phyloP scores from a whole-genome alignment of 2,113 vertebrate species.

The Cinclus cinclus region DNA sequence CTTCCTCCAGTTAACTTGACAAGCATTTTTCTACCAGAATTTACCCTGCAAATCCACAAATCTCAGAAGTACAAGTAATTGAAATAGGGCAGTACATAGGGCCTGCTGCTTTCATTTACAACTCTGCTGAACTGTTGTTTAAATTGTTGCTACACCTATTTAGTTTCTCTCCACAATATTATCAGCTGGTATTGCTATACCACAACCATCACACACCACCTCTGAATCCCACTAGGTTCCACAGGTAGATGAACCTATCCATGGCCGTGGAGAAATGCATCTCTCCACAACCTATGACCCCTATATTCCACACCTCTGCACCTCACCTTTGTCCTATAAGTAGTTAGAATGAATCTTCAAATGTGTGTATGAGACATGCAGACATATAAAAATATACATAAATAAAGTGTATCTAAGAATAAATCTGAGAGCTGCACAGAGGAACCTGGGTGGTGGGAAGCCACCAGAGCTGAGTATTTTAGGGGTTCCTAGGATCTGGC shows the following conservation, averaged over 20 bases:
- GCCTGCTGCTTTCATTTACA: background rate
- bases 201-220: background rate
- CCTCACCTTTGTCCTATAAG: background rate
- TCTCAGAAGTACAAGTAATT: background rate
- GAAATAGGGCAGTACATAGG: background rate
- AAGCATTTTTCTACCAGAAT: background rate
- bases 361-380: background rate
- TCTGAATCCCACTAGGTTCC: background rate
- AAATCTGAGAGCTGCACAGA: background rate
- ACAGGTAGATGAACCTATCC: background rate
- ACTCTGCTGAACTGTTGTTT: background rate
- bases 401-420: background rate
- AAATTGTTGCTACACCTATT: background rate
- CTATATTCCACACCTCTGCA: background rate
- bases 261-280: rapidly evolving
- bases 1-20: background rate
- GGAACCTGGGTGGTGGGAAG: background rate
- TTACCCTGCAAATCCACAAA: background rate
- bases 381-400: background rate
- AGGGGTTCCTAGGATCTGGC: background rate
- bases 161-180: background rate
- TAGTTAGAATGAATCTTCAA: background rate
- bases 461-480: background rate
- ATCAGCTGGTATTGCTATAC: background rate
- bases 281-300: background rate